Conservation (phyloP, 2,797 vertebrate species). For the Tadarida brasiliensis region DNA sequence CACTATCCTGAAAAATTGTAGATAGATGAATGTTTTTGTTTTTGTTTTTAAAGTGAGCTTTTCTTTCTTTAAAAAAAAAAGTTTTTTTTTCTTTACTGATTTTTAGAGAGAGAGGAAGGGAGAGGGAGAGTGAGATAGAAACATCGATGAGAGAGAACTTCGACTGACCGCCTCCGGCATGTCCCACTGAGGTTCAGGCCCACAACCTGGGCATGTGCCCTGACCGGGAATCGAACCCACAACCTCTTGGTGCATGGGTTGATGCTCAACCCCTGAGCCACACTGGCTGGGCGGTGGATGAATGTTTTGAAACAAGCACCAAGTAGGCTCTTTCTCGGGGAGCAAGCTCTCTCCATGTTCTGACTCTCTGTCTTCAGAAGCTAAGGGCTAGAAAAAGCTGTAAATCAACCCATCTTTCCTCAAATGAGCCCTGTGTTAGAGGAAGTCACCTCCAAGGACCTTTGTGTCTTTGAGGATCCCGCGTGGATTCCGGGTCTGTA, state of each 20-base stretch:
- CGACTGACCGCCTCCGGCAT: no score
- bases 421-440: neutral
- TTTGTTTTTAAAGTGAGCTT: neutral
- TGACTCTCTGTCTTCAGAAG: neutral
- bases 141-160: no score
- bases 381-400: neutral
- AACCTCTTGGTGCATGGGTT: no score
- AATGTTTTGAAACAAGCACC: neutral
- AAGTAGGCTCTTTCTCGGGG: neutral
- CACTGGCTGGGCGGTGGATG: no score
- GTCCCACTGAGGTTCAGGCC: no score
- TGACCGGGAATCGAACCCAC: no score
- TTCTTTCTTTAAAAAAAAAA: no score
- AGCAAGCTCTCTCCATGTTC: neutral
- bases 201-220: no score
- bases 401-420: neutral
- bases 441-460: neutral
- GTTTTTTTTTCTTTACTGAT: no score
- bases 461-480: neutral
- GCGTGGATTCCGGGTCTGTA: neutral
- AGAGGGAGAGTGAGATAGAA: no score
- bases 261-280: no score
- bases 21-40: neutral
- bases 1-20: neutral
- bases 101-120: no score